phyloP scores from a whole-genome alignment of 2,113 vertebrate species.

The Pica pica region DNA sequence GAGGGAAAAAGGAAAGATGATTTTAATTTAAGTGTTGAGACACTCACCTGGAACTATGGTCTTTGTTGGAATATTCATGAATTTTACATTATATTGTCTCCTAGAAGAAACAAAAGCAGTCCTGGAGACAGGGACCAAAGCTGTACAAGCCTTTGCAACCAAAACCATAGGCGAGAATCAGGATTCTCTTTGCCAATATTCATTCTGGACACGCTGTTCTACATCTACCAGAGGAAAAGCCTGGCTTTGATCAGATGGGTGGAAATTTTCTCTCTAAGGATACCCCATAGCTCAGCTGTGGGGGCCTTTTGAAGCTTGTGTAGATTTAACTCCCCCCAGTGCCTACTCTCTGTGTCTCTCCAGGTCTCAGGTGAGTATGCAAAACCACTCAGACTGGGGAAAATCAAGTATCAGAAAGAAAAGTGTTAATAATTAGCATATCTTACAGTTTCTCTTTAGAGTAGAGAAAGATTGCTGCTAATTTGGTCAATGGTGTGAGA shows the following conservation, averaged over 20 bases:
- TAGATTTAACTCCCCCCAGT: not conserved
- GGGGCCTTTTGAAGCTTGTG: not conserved
- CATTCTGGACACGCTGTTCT: not conserved
- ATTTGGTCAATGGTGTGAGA: not conserved
- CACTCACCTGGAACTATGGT: not conserved
- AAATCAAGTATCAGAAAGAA: not conserved
- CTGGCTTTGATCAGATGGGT: not conserved
- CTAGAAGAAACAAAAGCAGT: not conserved
- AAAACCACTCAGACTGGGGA: not conserved
- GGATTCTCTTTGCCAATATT: not conserved
- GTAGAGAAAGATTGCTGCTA: not conserved
- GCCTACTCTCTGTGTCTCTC: not conserved
- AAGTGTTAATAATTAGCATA: not conserved
- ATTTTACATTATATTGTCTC: not conserved
- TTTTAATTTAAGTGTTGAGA: not conserved
- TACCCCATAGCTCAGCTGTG: not conserved
- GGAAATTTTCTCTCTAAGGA: not conserved
- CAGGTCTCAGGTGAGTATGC: not conserved
- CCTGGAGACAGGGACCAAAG: not conserved
- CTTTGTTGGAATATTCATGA: not conserved
- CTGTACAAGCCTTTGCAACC: not conserved
- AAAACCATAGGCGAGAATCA: rapidly evolving
- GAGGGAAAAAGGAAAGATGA: not conserved
- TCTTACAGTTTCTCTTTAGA: not conserved
- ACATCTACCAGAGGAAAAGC: not conserved